Evolutionary conservation across 2,888 invertebrate species (phyloP), one percentile per base, ranked within the genome.

Genomic region (Branchipolynoe longqiensis): DNA sequence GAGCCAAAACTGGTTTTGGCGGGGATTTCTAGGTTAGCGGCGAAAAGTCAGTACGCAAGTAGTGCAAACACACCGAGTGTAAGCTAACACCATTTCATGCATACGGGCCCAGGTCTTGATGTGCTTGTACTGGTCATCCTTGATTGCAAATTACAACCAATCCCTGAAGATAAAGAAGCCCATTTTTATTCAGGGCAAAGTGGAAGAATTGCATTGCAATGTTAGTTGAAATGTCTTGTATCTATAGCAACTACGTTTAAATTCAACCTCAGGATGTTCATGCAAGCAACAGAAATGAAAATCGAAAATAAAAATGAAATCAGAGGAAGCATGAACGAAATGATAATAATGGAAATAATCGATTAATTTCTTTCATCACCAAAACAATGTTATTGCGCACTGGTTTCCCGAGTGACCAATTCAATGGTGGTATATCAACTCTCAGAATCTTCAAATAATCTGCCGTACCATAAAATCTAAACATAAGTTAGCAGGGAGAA

Each of bases 381-480:
- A 38, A 38, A 69, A 33, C 14, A 69, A 22, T 38, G 36, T n/a
- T n/a, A n/a, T n/a, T n/a, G n/a, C n/a, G n/a, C n/a, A n/a, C n/a
- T n/a, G n/a, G n/a, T n/a, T n/a, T n/a, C n/a, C n/a, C n/a, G n/a
- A n/a, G n/a, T n/a, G n/a, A n/a, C n/a, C n/a, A n/a, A n/a, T n/a
- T n/a, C n/a, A 25, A 18, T 33, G 38, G 69, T 38, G 38, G 38
- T 33, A 38, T 69, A 38, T 25, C 69, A 36, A 36, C n/a, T 69
- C 69, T 62, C 69, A 69, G 69, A 69, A 36, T 22, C 48, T 48
- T 8, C 48, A 8, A 69, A 3, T 38, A 33, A 38, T 22, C 69
- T 69, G 69, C 69, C 69, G 69, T 69, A 36, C 69, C 69, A 69
- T 69, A 33, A 69, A 25, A n/a, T 62, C 22, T 62, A 25, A 18